Evolutionary conservation across 2,797 vertebrate genomes (phyloP).

Genomic region (Onychomys leucogaster): DNA sequence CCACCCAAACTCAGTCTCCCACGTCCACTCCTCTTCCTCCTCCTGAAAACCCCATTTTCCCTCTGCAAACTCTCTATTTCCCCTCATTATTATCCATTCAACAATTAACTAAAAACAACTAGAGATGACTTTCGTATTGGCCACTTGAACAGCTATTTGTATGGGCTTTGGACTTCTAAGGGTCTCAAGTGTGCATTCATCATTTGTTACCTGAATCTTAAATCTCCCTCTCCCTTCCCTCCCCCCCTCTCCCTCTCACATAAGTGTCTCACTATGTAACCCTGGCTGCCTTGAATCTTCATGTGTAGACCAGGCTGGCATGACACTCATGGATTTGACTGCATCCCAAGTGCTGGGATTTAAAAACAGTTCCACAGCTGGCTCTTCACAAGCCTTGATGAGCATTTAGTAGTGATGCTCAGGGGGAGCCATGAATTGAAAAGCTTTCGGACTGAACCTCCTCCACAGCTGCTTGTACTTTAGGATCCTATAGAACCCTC

Average conservation of each 20-base stretch:
- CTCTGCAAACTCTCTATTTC: not conserved
- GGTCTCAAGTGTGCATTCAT: not conserved
- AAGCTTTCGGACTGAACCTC: not conserved
- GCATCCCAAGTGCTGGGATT: not conserved
- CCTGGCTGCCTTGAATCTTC: not conserved
- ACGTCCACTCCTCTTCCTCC: not conserved
- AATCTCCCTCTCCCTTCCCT: not conserved
- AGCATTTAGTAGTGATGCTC: not conserved
- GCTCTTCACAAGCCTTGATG: not conserved
- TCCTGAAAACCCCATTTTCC: not conserved
- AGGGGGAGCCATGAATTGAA: accelerated
- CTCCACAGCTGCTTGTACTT: not conserved
- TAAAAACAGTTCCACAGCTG: not conserved
- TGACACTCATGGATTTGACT: not conserved
- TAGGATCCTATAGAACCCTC: not conserved
- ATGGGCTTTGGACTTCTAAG: not conserved
- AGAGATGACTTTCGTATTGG: not conserved
- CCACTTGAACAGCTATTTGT: not conserved
- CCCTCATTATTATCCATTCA: not conserved
- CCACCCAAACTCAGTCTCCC: not conserved
- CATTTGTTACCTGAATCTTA: not conserved
- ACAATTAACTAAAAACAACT: not conserved
- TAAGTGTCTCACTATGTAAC: not conserved
- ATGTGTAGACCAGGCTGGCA: not conserved
- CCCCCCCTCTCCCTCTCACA: not conserved